Conservation (phyloP, 1,140 invertebrate species). For the Pogonomyrmex californicus region DNA sequence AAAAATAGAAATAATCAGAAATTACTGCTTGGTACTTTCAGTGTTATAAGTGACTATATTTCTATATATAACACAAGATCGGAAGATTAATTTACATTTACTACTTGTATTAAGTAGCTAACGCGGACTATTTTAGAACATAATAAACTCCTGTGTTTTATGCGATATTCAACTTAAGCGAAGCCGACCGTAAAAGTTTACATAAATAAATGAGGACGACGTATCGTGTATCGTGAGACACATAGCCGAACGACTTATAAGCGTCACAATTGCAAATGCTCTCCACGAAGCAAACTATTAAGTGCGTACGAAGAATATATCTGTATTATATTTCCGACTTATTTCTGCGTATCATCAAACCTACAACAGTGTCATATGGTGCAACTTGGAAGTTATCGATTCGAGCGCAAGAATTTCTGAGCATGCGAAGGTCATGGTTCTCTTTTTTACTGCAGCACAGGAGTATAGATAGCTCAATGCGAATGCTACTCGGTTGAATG, state of each 20-base stretch:
- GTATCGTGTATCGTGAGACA: neutral
- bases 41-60: neutral
- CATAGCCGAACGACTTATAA: conserved; percentile 4
- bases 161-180: neutral
- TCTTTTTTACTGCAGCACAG: conserved; percentile 31
- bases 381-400: conserved; percentile 44
- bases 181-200: conserved; percentile 25
- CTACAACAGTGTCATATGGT: neutral
- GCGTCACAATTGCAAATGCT: neutral
- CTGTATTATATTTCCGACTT: conserved; percentile 35
- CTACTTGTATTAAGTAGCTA: neutral
- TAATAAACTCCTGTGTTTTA: neutral
- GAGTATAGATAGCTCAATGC: conserved; percentile 38
- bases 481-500: conserved; percentile 2
- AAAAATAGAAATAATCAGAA: too few species aligned
- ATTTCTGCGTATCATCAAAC: conserved; percentile 20
- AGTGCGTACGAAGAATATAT: conserved; percentile 13
- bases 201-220: conserved; percentile 47
- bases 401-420: conserved; percentile 45
- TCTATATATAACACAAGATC: conserved; percentile 19
- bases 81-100: conserved; percentile 31
- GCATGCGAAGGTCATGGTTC: conserved; percentile 48
- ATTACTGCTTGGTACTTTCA: neutral
- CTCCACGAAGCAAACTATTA: neutral
- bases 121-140: neutral